These are phyloP conservation scores for Nomada fabriciana DNA, from an alignment of 2,888 invertebrate genomes.

Conservation along the genomic window DNA sequence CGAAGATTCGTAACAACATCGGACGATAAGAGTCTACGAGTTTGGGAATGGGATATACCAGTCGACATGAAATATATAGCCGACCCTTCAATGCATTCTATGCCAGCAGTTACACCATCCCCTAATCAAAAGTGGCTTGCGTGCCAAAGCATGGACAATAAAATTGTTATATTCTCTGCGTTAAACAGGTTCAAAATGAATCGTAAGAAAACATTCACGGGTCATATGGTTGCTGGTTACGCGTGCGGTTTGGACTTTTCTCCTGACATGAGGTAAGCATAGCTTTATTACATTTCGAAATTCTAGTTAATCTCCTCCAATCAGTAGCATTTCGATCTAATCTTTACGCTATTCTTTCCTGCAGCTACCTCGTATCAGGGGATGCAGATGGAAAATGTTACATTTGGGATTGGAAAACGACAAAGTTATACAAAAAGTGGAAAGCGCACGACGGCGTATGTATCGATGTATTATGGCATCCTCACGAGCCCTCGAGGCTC, in stretches of 20 bases:
- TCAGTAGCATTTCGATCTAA: background rate
- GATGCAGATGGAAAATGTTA: conserved; percentile 99
- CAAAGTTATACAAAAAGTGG: conserved; percentile 99
- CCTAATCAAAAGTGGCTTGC: conserved; percentile 99
- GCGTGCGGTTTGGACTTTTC: conserved; percentile 99
- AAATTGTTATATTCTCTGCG: conserved; percentile 98
- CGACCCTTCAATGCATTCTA: conserved; percentile 99
- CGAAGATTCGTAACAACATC: conserved; percentile 99
- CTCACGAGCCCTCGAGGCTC: conserved; percentile 98
- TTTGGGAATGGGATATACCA: conserved; percentile 99
- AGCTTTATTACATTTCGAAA: background rate
- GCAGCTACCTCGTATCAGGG: conserved; percentile 97
- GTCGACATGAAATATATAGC: conserved; percentile 99
- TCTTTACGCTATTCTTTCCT: background rate
- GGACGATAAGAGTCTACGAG: conserved; percentile 98
- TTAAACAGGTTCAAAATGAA: conserved; percentile 99
- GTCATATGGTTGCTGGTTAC: conserved; percentile 99
- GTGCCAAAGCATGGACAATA: conserved; percentile 99
- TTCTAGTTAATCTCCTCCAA: background rate
- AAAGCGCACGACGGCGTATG: conserved; percentile 99
- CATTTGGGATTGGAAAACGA: conserved; percentile 99
- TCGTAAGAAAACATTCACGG: conserved; percentile 98
- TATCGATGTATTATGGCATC: conserved; percentile 98
- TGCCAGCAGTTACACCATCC: conserved; percentile 97
- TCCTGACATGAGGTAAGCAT: conserved; percentile 96